Evolutionary conservation across 2,113 vertebrate species (phyloP).

Genomic region (Hemiprocne comata): DNA sequence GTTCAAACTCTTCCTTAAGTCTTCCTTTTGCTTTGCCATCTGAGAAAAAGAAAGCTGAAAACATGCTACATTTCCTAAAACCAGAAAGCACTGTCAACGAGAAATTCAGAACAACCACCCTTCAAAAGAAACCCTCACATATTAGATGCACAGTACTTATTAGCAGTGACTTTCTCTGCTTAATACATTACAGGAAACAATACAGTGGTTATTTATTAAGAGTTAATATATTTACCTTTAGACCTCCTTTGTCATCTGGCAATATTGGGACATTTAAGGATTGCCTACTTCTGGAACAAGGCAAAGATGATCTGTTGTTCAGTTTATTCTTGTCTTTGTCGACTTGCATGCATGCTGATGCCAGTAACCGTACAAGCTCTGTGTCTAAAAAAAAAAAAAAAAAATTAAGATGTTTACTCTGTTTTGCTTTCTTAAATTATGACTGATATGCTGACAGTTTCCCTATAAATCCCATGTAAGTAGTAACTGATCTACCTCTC

Average conservation of each 20-base stretch:
- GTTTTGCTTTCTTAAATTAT: not conserved
- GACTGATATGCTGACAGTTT: not conserved
- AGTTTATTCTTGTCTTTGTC: constrained; percentile 89
- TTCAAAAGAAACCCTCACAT: not conserved
- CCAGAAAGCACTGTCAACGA: not conserved
- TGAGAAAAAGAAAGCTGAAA: not conserved
- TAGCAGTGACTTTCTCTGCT: not conserved
- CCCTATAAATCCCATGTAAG: not conserved
- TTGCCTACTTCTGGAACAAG: constrained; percentile 81
- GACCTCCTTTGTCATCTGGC: constrained; percentile 91
- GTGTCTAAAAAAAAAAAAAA: constrained; percentile 82
- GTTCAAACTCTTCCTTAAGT: not conserved
- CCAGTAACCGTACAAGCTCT: constrained; percentile 92
- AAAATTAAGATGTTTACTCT: not conserved
- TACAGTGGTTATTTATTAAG: not conserved
- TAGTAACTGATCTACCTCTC: not conserved
- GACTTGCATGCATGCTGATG: constrained; percentile 96
- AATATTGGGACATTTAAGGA: constrained; percentile 83
- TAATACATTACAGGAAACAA: not conserved
- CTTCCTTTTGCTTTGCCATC: not conserved
- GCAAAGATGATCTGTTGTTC: constrained; percentile 70
- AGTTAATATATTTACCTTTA: constrained; percentile 84
- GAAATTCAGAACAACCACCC: not conserved
- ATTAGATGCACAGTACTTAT: not conserved
- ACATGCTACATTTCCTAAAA: not conserved